phyloP scores from a whole-genome alignment of 2,113 vertebrate genomes.

The Nyctereutes procyonoides region DNA sequence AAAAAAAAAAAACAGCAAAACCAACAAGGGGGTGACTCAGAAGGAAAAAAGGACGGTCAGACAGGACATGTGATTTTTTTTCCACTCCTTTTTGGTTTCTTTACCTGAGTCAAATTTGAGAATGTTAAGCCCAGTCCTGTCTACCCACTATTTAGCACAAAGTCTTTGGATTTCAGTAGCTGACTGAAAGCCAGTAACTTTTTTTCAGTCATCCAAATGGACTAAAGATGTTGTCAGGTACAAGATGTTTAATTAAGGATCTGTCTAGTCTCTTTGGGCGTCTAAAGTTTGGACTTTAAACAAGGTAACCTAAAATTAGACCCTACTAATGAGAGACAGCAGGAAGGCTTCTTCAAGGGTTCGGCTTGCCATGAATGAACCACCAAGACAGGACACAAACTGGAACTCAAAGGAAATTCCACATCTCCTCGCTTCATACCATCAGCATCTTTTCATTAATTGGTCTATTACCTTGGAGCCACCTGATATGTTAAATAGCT shows the following conservation, averaged over 20 bases:
- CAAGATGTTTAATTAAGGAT: constrained; percentile 48
- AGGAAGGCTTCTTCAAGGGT: not conserved
- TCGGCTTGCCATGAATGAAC: not conserved
- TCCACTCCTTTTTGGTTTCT: constrained; percentile 45
- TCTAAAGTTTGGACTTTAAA: constrained; percentile 47
- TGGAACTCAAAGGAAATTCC: constrained; percentile 51
- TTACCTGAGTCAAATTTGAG: constrained; percentile 57
- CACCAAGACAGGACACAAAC: not conserved
- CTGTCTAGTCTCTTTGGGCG: not conserved
- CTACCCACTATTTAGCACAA: not conserved
- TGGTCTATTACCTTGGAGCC: constrained; percentile 45
- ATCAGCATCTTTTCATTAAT: constrained; percentile 15
- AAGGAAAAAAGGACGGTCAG: not conserved
- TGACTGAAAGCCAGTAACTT: constrained; percentile 48
- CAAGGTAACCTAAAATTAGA: not conserved
- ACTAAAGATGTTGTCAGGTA: constrained; percentile 42
- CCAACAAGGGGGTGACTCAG: constrained; percentile 20
- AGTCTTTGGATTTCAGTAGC: constrained; percentile 35
- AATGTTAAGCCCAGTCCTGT: constrained; percentile 10
- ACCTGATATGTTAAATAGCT: constrained; percentile 59
- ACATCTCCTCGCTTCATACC: not conserved
- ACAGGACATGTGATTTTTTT: not conserved
- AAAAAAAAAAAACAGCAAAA: constrained; percentile 45
- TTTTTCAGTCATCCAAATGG: not conserved
- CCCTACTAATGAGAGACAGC: constrained; percentile 11